Evolutionary conservation across 2,113 vertebrate genomes (phyloP), one percentile per base, ranked within the genome.

Genomic region (Pomatostomus ruficeps): DNA sequence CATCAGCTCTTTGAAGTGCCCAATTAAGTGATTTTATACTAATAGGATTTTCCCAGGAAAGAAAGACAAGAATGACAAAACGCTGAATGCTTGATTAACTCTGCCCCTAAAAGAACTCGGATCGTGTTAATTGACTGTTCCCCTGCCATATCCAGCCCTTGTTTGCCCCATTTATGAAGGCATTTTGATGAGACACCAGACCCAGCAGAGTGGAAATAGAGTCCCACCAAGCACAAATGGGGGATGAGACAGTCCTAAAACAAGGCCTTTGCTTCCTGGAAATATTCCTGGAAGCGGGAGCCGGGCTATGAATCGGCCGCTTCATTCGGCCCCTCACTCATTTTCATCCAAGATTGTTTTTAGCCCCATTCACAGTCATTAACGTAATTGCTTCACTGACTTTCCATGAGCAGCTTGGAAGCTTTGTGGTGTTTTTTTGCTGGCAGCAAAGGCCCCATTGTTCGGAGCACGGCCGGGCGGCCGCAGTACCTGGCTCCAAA

Each of bases 1-100:
- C 97, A 94, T 74, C 83, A 85, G 75, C 89, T 91, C 96, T 95
- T 97, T 95, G 96, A 96, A 96, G 95, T 95, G 88, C 94, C 96
- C 96, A 94, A 96, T 97, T 95, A 97, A 94, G 57, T 85, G 93
- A 96, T 94, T 96, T 97, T 95, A 73, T 89, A 73, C 97, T 97
- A 95, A 97, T 96, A 96, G 95, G 95, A 97, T 95, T 96, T 96
- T 97, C 96, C 97, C 93, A 92, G 93, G 82, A 58, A 97, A 97
- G 95, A 96, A 95, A 94, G 90, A 62, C 89, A 89, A 88, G 91
- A 91, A 96, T 93, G 96, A 96, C 96, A 95, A 91, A 96, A 95
- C 82, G 45, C 74, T 92, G 94, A 75, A 75, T 86, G 96, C 96
- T 96, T 97, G 83, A 96, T 95, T 97, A 97, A 96, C 92, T 82